Conservation (phyloP, 2,113 vertebrate genomes). For the Psophia crepitans region DNA sequence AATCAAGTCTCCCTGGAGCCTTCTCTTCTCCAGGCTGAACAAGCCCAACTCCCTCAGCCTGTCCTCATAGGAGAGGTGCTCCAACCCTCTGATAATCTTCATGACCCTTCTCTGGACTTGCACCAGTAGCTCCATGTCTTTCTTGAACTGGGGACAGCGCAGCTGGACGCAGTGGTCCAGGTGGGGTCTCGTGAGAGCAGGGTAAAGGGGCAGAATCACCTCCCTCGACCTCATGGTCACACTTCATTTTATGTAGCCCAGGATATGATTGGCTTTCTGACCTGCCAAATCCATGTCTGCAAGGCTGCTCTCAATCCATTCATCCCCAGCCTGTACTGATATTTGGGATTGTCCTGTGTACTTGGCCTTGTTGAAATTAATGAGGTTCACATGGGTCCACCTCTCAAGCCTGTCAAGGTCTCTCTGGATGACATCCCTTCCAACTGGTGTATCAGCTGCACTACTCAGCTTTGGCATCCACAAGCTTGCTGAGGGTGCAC, state of each 20-base stretch:
- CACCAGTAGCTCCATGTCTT: neutral
- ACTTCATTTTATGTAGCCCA: neutral
- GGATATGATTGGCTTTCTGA: neutral
- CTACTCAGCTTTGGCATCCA: neutral
- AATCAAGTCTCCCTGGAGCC: neutral
- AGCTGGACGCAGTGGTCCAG: neutral
- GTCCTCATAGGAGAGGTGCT: neutral
- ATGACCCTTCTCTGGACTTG: neutral
- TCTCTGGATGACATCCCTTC: neutral
- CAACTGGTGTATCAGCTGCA: neutral
- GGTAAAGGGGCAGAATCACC: neutral
- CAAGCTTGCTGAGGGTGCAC: neutral
- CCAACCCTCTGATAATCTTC: neutral
- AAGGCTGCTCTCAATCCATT: neutral
- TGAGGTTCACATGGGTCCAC: neutral
- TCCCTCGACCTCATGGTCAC: neutral
- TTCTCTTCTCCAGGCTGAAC: neutral
- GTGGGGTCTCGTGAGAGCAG: neutral
- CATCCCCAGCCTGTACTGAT: neutral
- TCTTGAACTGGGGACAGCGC: neutral
- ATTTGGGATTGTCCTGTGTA: neutral
- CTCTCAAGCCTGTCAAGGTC: neutral
- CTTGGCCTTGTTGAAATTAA: neutral
- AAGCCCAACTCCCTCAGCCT: neutral
- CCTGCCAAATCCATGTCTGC: neutral